These are phyloP conservation scores for Pangasius macronema DNA, from an alignment of 2,797 vertebrate genomes.

Conservation along the genomic window DNA sequence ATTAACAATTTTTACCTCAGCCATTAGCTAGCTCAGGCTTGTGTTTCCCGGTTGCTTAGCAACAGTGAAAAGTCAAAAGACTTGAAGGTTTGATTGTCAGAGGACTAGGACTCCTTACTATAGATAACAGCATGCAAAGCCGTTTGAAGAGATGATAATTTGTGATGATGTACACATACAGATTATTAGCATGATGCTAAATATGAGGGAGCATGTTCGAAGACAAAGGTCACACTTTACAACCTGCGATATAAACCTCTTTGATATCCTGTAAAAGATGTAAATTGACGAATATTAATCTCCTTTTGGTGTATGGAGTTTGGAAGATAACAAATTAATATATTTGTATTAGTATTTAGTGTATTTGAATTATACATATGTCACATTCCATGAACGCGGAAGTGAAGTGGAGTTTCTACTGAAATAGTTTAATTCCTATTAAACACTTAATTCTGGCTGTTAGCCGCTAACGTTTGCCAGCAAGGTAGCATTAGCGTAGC, in stretches of 20 bases:
- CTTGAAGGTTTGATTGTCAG: not conserved
- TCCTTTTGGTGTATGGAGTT: not conserved
- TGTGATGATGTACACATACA: not conserved
- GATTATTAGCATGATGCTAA: not conserved
- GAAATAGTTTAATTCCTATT: not conserved
- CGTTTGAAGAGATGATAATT: not conserved
- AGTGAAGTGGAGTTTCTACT: not conserved
- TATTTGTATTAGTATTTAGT: not conserved
- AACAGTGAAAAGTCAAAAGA: not conserved
- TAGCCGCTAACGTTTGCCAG: no score
- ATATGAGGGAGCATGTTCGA: no score
- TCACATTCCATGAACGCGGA: not conserved
- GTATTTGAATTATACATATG: not conserved
- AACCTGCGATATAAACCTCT: no score
- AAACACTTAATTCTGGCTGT: no score
- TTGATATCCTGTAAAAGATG: no score
- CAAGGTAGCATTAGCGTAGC: no score
- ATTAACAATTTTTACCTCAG: not conserved
- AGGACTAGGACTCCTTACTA: not conserved
- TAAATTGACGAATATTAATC: no score
- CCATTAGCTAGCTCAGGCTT: not conserved
- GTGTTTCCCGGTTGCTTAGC: not conserved
- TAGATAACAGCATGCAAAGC: not conserved
- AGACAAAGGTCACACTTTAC: no score
- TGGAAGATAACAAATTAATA: no score